Evolutionary conservation across 2,888 invertebrate genomes (phyloP).

Genomic region (Andrena chrysosceles): DNA sequence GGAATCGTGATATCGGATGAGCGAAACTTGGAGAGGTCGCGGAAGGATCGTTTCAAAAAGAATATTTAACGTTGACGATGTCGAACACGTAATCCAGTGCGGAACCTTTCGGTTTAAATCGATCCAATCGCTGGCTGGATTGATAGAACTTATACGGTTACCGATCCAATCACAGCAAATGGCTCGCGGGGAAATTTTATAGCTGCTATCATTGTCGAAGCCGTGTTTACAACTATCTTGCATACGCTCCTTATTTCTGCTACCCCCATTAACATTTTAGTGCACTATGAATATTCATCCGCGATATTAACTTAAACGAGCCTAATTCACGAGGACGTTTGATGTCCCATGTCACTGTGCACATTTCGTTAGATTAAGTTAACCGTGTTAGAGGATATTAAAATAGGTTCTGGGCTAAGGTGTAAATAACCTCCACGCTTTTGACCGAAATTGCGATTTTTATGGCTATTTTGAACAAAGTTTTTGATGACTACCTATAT

Average conservation of each 20-base stretch:
- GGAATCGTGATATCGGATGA: not conserved
- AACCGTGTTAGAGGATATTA: not conserved
- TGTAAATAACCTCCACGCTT: not conserved
- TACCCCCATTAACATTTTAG: not conserved
- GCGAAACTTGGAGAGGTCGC: not conserved
- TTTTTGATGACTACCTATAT: too few species aligned
- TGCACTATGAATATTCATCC: not conserved
- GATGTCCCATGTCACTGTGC: not conserved
- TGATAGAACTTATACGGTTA: conserved; percentile 5
- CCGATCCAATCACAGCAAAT: conserved; percentile 23
- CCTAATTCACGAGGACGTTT: not conserved
- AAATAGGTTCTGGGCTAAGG: not conserved
- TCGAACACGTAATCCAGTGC: not conserved
- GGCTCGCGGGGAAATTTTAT: not conserved
- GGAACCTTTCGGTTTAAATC: not conserved
- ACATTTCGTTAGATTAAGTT: not conserved
- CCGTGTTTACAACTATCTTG: not conserved
- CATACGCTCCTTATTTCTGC: not conserved
- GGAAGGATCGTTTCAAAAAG: conserved; percentile 23
- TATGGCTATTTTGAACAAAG: not conserved
- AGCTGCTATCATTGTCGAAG: not conserved
- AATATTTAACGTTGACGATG: conserved; percentile 33
- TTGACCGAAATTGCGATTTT: not conserved
- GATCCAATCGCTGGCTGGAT: not conserved
- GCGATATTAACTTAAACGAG: not conserved